Evolutionary conservation across 2,113 vertebrate genomes (phyloP), one percentile per base, ranked within the genome.

Genomic region (Chinchilla lanigera): DNA sequence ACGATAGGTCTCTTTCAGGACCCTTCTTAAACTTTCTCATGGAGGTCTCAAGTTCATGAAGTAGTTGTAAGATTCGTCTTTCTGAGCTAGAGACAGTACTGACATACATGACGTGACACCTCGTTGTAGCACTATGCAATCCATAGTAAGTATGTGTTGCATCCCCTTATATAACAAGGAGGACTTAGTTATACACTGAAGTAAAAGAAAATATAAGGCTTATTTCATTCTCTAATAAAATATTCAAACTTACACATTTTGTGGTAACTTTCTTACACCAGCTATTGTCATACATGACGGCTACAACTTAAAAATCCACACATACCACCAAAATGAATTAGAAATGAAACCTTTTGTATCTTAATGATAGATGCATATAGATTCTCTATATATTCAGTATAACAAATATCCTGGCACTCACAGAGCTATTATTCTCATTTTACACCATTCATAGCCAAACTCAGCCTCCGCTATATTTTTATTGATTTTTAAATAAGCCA

Each of bases 401-500:
- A 56, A 38, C 77, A 92, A 85, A 71, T 65, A 65, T 41, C 5
- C 77, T 69, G 4, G 65, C 35, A 82, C n/a, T 81, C 54, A 83
- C 83, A 86, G 44, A 90, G 38, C 44, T 89, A 5, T 81, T 87
- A 35, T 93, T 93, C 58, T 96, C 61, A 52, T 33, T 52, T 47
- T 89, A 67, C 95, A 83, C 82, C 73, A 93, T 33, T 86, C 93
- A 94, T n/a, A 95, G 61, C 75, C 54, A 83, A 94, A 96, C 54
- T 95, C 47, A 85, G 35, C n/a, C 89, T 90, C 69, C 93, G 91
- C 85, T 96, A 94, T 95, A 91, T 58, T 95, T 96, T 94, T 96
- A 95, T 95, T 96, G 78, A 95, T 95, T 98, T 98, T 96, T 89
- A 97, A 96, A 93, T 95, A 96, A 96, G 93, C 73, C 71, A 84